Conservation (phyloP, 2,797 vertebrate species). For the Cryptoprocta ferox region DNA sequence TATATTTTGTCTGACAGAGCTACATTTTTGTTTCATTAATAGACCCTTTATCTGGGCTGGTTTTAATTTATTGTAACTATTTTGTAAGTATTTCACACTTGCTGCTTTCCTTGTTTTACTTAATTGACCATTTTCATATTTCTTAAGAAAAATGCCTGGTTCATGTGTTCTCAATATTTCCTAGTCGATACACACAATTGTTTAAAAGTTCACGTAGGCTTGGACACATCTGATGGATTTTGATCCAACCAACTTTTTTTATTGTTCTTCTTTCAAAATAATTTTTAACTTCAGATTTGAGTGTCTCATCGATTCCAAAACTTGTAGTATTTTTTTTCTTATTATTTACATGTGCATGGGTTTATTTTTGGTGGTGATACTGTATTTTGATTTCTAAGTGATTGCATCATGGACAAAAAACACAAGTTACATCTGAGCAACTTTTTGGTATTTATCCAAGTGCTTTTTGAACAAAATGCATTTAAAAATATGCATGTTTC, state of each 20-base stretch:
- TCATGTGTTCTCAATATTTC: not conserved
- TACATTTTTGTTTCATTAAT: not conserved
- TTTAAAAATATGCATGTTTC: not conserved
- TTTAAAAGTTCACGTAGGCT: not conserved
- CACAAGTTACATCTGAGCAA: not conserved
- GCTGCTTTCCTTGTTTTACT: not conserved
- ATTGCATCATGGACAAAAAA: not conserved
- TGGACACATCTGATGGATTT: not conserved
- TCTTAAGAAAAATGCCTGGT: not conserved
- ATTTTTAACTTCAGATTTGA: not conserved
- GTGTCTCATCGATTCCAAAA: not conserved
- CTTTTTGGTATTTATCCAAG: not conserved
- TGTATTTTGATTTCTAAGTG: not conserved
- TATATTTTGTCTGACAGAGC: not conserved
- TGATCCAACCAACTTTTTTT: not conserved
- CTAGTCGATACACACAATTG: not conserved
- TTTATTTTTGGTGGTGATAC: not conserved
- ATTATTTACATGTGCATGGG: not conserved
- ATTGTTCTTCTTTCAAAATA: not conserved
- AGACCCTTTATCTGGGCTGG: not conserved
- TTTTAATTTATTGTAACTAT: not conserved
- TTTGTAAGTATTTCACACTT: not conserved
- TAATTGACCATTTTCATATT: not conserved
- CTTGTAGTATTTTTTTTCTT: not conserved
- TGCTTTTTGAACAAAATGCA: not conserved